Base-by-base conservation (phyloP, 1,140 invertebrate genomes). In the Papilio helenus region DNA sequence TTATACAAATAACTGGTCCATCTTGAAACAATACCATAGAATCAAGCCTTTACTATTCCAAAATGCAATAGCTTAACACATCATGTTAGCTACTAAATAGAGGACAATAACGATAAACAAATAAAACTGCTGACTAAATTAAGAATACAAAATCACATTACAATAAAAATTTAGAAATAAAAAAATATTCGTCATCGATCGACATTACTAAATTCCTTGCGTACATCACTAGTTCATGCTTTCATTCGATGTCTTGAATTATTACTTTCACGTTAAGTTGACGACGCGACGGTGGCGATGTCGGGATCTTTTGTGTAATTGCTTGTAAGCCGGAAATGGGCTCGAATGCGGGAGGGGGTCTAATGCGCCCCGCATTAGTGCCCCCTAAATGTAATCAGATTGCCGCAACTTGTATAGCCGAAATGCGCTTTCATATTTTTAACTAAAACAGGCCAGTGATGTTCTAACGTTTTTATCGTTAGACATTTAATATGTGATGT, bases 401-500 rank as follows among this genome's bases (percentile, higher is more conserved):
- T 68, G 61, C 12, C 23, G 34, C 23, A 68, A 68, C 26, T 68
- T 26, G 29, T 68, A 29, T 34, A 68, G 23, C 12, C 61, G 23
- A 29, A 29, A 61, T 68, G 26, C 58, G 58, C 10, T 82, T 96
- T 96, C 92, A 96, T 96, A 84, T 96, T 96, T 82, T 95, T 95
- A 18, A 98, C 97, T 81, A 98, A 92, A 78, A 96, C 94, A 10
- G 96, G 97, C 98, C 97, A 98, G 90, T 97, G 97, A 68, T 96
- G 95, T 93, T 98, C 97, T 72, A 98, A 93, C 73, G 97, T 97
- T 94, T 97, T 97, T 14, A 98, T 97, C 73, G 97, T 98, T 82
- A 97, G 95, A 79, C 97, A 97, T 92, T 98, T 98, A 29, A 98
- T 96, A 72, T 97, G 96, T 20, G 97, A 97, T 61, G 97, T 97